Conservation (phyloP, 2,797 vertebrate genomes). For the Selene dorsalis region DNA sequence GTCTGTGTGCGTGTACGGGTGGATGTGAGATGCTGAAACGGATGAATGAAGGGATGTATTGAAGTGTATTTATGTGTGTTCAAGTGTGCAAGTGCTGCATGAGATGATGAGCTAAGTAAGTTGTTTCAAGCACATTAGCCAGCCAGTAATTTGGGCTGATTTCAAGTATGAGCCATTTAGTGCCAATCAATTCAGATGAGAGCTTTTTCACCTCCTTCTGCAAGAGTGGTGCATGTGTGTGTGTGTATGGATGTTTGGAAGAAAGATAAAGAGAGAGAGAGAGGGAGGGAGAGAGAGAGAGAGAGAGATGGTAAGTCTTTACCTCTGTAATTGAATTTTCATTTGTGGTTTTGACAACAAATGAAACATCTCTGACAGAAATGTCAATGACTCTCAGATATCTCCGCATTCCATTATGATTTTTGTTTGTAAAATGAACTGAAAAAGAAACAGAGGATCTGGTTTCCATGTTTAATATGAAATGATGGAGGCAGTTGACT, state of each 20-base stretch:
- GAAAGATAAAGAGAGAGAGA: neutral
- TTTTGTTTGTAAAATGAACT: constrained; percentile 1
- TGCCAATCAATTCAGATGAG: constrained; percentile 72
- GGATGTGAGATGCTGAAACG: neutral
- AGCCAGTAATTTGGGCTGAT: constrained; percentile 67
- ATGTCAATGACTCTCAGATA: neutral
- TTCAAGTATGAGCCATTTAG: constrained; percentile 71
- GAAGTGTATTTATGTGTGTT: constrained; percentile 40
- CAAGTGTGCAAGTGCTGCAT: constrained; percentile 31
- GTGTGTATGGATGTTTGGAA: neutral
- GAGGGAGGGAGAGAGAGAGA: neutral
- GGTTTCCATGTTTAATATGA: constrained; percentile 1
- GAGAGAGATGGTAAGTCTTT: neutral
- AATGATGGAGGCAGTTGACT: constrained; percentile 51
- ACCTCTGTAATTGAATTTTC: neutral
- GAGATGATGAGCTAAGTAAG: constrained; percentile 64
- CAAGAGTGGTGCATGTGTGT: constrained; percentile 12
- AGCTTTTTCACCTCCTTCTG: constrained; percentile 65
- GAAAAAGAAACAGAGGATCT: neutral
- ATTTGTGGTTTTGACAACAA: neutral
- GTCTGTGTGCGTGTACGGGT: neutral
- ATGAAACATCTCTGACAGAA: constrained; percentile 2
- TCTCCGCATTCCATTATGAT: neutral
- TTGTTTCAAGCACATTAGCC: constrained; percentile 68
- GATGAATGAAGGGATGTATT: constrained; percentile 14